A percentile compares a stretch with the other conserved stretches of the same genome.
These are phyloP conservation scores for Gymnocephalus cernua DNA, from an alignment of 2,113 vertebrate species.

Conservation along the genomic window DNA sequence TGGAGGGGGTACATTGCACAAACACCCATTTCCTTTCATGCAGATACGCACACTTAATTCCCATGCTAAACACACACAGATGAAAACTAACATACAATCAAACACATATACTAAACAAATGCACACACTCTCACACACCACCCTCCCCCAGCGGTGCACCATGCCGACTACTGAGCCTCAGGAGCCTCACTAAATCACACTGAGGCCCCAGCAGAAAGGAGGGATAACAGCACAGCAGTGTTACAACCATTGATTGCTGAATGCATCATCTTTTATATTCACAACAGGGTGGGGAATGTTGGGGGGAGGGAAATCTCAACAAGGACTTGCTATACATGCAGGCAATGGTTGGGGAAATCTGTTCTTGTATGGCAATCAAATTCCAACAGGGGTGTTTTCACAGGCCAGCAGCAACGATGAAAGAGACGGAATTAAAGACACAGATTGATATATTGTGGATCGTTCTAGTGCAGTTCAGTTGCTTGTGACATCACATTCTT, in stretches of 20 bases:
- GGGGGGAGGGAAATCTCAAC: conserved; percentile 6
- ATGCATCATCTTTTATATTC: conserved; percentile 62
- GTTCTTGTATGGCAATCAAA: conserved; percentile 26
- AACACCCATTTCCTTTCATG: conserved; percentile 1
- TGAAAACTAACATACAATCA: conserved; percentile 36
- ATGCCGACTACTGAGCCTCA: conserved; percentile 55
- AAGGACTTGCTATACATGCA: neutral
- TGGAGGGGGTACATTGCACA: neutral
- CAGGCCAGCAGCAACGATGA: conserved; percentile 25
- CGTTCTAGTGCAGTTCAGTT: neutral
- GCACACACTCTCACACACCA: neutral
- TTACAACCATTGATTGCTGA: conserved; percentile 62
- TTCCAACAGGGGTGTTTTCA: conserved; percentile 28
- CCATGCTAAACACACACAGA: conserved; percentile 33
- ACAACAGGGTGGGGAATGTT: conserved; percentile 21
- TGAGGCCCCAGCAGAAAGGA: conserved; percentile 53
- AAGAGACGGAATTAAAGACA: neutral
- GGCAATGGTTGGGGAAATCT: conserved; percentile 44
- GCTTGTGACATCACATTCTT: no score
- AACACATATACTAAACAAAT: conserved; percentile 1
- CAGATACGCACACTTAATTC: conserved; percentile 35
- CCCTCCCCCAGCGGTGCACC: conserved; percentile 43
- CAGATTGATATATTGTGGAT: conserved; percentile 1
- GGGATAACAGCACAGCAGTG: conserved; percentile 63
- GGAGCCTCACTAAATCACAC: conserved; percentile 68